Conservation (phyloP, 2,113 vertebrate genomes). For the Pteronura brasiliensis region DNA sequence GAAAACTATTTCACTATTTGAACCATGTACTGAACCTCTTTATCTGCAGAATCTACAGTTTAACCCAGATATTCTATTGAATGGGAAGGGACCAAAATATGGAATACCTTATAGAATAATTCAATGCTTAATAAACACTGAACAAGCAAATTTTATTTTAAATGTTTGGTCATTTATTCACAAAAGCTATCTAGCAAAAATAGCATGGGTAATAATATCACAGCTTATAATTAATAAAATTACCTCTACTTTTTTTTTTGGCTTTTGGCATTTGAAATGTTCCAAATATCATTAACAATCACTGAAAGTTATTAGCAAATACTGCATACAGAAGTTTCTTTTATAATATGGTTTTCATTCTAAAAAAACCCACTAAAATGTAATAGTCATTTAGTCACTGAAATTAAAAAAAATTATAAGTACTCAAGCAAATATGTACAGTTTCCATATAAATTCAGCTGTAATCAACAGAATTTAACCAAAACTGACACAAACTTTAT, state of each 20-base stretch:
- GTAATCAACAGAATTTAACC: not conserved
- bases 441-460: not conserved
- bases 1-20: not conserved
- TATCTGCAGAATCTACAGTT: not conserved
- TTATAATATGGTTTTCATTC: not conserved
- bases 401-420: not conserved
- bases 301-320: not conserved
- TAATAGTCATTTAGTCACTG: not conserved
- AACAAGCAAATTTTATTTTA: not conserved
- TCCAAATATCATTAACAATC: not conserved
- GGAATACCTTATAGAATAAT: not conserved
- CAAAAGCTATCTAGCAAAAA: not conserved
- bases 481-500: slow-evolving; percentile 37
- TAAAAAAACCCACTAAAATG: not conserved
- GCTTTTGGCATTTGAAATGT: not conserved
- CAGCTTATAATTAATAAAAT: not conserved
- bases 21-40: not conserved
- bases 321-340: not conserved
- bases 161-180: not conserved
- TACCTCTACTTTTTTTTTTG: not conserved
- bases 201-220: not conserved
- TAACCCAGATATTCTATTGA: not conserved
- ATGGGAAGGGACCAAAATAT: not conserved
- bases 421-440: not conserved
- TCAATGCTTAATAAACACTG: not conserved